Base-by-base conservation (phyloP, 2,888 invertebrate genomes). In the Plagodis dolabraria region DNA sequence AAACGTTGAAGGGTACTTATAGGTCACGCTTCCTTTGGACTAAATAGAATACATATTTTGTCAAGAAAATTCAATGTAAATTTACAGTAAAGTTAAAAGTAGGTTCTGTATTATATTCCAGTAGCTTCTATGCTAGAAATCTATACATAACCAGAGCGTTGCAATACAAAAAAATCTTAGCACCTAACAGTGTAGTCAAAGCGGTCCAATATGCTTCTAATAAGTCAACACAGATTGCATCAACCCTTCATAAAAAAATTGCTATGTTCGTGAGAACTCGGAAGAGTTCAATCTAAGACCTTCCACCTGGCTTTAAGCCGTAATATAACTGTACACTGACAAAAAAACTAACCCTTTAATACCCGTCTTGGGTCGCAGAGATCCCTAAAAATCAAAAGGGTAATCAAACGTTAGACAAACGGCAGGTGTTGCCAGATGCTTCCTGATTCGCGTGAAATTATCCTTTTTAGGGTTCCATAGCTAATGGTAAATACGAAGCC, bases 381-480 rank as follows among this genome's bases (percentile, higher is more conserved):
- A 80, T 80, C 82, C 79, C 67, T 69, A 76, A 76, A 78, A 60
- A 61, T 61, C 60, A 53, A 61, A 61, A 61, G 60, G 60, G 56
- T 61, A 85, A 87, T 87, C 86, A 87, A 82, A 83, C 86, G 85
- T 85, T 86, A 85, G 70, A 74, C 75, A 77, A 60, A 60, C 35
- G 60, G 83, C 90, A 91, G 92, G 92, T 91, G 92, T 76, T 77
- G 82, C 84, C 89, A 91, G 90, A 89, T 90, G 91, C 83, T 80
- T 80, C 80, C 79, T 86, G 83, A 91, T 89, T 78, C 84, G 86
- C 92, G 89, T 92, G 88, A 92, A 92, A 92, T 92, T 86, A 85
- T 88, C 76, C 85, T 83, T 85, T 74, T 22, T 22, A 22, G 22
- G 22, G 22, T 22, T 22, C 22, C 22, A 22, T 22, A 22, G 22